Percentiles rank a stretch among this genome's conserved stretches.
These are phyloP conservation scores for Forbesichthys agassizii DNA, from an alignment of 2,113 vertebrate species.

Conservation along the genomic window DNA sequence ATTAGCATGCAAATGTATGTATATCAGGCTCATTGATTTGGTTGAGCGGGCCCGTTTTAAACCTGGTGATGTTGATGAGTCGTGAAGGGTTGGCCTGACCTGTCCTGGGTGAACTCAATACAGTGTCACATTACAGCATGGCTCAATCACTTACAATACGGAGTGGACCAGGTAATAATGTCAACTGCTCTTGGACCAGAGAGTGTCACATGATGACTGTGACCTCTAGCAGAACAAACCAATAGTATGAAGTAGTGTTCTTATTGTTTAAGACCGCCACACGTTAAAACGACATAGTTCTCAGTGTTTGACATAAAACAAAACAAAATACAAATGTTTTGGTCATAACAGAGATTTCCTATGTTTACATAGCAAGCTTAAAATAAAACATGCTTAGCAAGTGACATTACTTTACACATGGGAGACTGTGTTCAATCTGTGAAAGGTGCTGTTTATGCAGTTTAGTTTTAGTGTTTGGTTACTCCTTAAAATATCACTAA, in stretches of 20 bases:
- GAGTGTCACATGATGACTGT: constrained; percentile 43
- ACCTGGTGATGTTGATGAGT: constrained; percentile 71
- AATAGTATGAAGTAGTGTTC: neutral
- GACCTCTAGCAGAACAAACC: constrained; percentile 44
- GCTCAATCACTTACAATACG: constrained; percentile 77
- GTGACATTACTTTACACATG: too few relatives aligned
- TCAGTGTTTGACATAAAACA: too few relatives aligned
- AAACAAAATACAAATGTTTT: too few relatives aligned
- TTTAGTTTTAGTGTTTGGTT: too few relatives aligned
- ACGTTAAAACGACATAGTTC: too few relatives aligned
- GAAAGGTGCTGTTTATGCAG: too few relatives aligned
- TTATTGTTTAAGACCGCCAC: neutral
- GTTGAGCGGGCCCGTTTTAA: constrained; percentile 60
- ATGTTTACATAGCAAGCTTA: too few relatives aligned
- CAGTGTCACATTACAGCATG: constrained; percentile 75
- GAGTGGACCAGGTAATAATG: constrained; percentile 63
- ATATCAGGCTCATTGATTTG: constrained; percentile 74
- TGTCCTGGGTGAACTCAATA: constrained; percentile 78
- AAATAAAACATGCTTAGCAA: too few relatives aligned
- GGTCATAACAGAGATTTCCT: too few relatives aligned
- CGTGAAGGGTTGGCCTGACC: constrained; percentile 75
- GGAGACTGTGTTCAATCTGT: too few relatives aligned
- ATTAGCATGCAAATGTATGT: constrained; percentile 78
- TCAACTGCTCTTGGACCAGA: constrained; percentile 44
- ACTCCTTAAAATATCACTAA: too few relatives aligned